Percentiles rank a stretch among this genome's conserved stretches.
Evolutionary conservation across 2,797 vertebrate genomes (phyloP).

Genomic region (Eulemur rubriventer): DNA sequence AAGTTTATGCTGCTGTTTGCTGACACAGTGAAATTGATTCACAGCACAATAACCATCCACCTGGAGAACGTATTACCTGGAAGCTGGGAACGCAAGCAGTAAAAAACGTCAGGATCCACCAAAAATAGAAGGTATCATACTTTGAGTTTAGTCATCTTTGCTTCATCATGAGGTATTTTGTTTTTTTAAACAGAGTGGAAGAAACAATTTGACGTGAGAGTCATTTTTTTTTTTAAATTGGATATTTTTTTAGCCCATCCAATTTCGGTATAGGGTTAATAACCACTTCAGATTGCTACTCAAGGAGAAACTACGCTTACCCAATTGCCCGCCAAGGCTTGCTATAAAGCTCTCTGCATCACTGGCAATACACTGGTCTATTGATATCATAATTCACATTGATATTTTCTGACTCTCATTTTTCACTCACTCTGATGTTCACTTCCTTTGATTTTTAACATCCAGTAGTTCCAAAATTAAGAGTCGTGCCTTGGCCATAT

Average conservation of each 20-base stretch:
- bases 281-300: constrained; percentile 63
- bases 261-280: constrained; percentile 58
- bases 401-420: constrained; percentile 41
- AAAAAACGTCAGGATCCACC: constrained; percentile 28
- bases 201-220: neutral
- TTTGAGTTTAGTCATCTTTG: constrained; percentile 39
- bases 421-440: constrained; percentile 27
- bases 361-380: constrained; percentile 56
- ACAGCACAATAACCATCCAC: constrained; percentile 45
- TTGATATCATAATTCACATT: constrained; percentile 48
- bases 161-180: neutral
- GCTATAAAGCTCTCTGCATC: constrained; percentile 66
- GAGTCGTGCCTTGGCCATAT: neutral
- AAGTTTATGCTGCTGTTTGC: constrained; percentile 41
- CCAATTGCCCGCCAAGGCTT: constrained; percentile 70
- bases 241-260: constrained; percentile 5
- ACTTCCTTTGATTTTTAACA: neutral
- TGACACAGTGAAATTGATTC: constrained; percentile 58
- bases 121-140: constrained; percentile 45
- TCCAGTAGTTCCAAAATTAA: neutral
- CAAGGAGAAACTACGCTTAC: constrained; percentile 61
- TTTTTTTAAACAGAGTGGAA: neutral
- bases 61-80: constrained; percentile 46
- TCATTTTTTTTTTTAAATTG: constrained; percentile 31
- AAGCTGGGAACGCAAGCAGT: constrained; percentile 45